These are phyloP conservation scores for Drosophila ohnishii DNA, from an alignment of 1,140 invertebrate genomes.

Conservation along the genomic window DNA sequence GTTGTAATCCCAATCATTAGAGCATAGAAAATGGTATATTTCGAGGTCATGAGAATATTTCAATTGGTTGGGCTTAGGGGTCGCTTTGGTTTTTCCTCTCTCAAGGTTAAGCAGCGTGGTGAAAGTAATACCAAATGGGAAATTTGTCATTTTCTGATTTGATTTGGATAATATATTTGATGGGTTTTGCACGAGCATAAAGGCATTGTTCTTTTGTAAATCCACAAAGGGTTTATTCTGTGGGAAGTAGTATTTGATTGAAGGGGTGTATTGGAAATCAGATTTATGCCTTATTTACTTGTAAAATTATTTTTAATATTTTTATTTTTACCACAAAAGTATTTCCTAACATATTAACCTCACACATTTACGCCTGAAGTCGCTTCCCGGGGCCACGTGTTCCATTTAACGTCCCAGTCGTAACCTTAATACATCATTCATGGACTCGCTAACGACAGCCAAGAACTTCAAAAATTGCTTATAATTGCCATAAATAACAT, in stretches of 20 bases:
- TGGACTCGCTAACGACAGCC: conserved; percentile 37
- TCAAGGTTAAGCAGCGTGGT: conserved; percentile 54
- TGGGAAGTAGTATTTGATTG: not conserved
- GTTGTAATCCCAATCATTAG: conserved; percentile 37
- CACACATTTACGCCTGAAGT: conserved; percentile 25
- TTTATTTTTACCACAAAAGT: not conserved
- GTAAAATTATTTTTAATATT: not conserved
- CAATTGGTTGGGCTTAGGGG: conserved; percentile 31
- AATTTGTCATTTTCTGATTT: conserved; percentile 44
- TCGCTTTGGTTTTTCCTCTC: not conserved
- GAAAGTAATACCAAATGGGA: conserved; percentile 26
- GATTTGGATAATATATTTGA: conserved; percentile 39
- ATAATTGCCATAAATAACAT: conserved; percentile 68
- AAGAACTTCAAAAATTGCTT: conserved; percentile 52
- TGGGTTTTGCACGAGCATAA: not conserved
- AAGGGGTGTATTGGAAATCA: not conserved
- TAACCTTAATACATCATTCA: conserved; percentile 63
- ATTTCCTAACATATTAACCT: conserved; percentile 9
- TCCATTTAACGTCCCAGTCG: conserved; percentile 36
- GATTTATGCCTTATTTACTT: not conserved
- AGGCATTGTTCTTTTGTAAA: not conserved
- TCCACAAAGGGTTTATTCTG: not conserved
- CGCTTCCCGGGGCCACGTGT: conserved; percentile 39
- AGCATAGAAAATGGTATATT: conserved; percentile 42
- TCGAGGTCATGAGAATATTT: conserved; percentile 62